Base-by-base conservation (phyloP, 2,888 invertebrate genomes). In the Nudaria mundana region DNA sequence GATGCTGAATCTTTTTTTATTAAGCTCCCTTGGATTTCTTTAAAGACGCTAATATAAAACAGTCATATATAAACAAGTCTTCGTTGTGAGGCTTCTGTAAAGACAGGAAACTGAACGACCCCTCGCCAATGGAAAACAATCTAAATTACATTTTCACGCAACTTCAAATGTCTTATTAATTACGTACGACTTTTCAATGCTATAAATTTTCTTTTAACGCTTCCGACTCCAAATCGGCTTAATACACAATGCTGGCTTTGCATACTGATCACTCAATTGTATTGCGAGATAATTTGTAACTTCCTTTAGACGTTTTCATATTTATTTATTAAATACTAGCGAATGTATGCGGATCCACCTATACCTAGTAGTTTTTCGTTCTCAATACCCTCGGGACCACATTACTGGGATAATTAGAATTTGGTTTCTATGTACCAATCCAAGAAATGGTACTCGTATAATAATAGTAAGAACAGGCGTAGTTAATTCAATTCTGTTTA, bases 101-200 rank as follows among this genome's bases (percentile, higher is more conserved):
- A 77, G 77, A 75, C 81, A 82, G 80, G 84, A 84, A 82, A 68
- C 73, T 53, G 48, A 51, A 66, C 59, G 76, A 73, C 85, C 86
- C 70, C 85, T 77, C 78, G 56, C 60, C 71, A 63, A 66, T 71
- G 71, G 74, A 83, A 87, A 87, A 88, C 87, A 88, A 87, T 88
- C 87, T 87, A 88, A 88, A 88, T 88, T 88, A 88, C 88, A 87
- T 88, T 88, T 88, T 88, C 88, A 88, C 87, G 87, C 87, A 85
- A 88, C 88, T 88, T 85, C 86, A 88, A 87, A 87, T 87, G 88
- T 86, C 87, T 88, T 87, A 88, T 88, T 88, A 88, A 88, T 88
- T 88, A 83, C 84, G 68, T 71, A 76, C 75, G 86, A 88, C 87
- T 88, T 86, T 85, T 86, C 86, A 84, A 86, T 88, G 87, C 84